phyloP scores from a whole-genome alignment of 35 echinoderm and acorn worm species.

The Diadema setosum region DNA sequence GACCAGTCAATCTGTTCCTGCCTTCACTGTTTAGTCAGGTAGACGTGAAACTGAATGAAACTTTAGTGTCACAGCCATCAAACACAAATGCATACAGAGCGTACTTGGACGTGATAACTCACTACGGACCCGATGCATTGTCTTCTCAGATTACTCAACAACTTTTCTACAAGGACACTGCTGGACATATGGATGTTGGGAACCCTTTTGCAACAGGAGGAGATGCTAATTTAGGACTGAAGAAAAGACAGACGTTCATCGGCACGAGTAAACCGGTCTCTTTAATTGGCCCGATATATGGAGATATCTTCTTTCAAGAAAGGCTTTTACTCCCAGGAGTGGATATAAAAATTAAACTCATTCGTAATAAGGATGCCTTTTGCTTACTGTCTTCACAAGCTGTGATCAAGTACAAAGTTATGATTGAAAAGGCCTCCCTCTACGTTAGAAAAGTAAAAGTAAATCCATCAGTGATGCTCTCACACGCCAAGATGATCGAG shows the following conservation, averaged over 20 bases:
- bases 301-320: constrained; percentile 63
- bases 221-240: constrained; percentile 38
- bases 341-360: constrained; percentile 58
- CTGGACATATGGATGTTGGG: constrained; percentile 32
- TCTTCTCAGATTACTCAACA: constrained; percentile 38
- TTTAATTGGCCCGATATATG: constrained; percentile 48
- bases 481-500: constrained; percentile 10
- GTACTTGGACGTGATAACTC: constrained; percentile 33
- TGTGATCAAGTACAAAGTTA: neutral
- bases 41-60: constrained; percentile 64
- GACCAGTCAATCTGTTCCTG: constrained; percentile 33
- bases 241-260: constrained; percentile 4
- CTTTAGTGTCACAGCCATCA: constrained; percentile 23
- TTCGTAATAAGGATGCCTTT: constrained; percentile 43
- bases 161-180: constrained; percentile 83
- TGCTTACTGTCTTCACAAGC: constrained; percentile 32
- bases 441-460: constrained; percentile 54
- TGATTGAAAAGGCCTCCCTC: constrained; percentile 23
- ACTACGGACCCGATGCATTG: constrained; percentile 36
- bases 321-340: constrained; percentile 21
- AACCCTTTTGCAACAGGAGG: constrained; percentile 1
- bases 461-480: constrained; percentile 26
- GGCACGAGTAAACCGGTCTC: constrained; percentile 26
- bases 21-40: constrained; percentile 54
- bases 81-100: constrained; percentile 71